Conservation (phyloP, 2,888 invertebrate genomes). For the Luperina nickerlii region DNA sequence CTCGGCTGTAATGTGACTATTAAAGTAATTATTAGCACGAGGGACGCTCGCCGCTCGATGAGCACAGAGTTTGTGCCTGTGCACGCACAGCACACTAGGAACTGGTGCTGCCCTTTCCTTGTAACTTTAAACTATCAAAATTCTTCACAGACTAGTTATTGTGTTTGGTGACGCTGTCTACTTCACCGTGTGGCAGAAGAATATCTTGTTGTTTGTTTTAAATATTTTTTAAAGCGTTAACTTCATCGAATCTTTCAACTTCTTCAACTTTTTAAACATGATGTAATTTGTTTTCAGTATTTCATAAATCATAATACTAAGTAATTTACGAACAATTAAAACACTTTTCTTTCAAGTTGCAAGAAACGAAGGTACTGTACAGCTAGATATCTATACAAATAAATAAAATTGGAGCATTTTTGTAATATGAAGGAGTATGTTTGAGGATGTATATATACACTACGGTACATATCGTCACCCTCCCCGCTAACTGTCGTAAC, state of each 20-base stretch:
- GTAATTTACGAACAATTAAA: not conserved
- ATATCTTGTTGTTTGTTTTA: not conserved
- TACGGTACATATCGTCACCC: too few species aligned
- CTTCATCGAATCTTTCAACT: not conserved
- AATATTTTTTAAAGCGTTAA: not conserved
- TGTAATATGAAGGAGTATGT: too few species aligned
- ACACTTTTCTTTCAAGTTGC: not conserved
- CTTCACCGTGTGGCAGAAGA: not conserved
- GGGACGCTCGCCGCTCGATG: slow-evolving; percentile 3
- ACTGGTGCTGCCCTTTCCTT: not conserved
- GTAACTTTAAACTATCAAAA: not conserved
- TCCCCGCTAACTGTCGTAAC: too few species aligned
- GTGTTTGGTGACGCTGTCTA: too few species aligned
- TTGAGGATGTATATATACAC: too few species aligned
- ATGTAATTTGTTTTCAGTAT: not conserved
- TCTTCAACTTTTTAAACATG: not conserved
- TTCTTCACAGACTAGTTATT: not conserved
- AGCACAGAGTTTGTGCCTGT: slow-evolving; percentile 13
- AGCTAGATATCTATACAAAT: too few species aligned
- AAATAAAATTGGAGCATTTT: too few species aligned
- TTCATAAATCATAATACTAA: not conserved
- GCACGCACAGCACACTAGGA: not conserved
- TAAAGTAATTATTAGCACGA: slow-evolving; percentile 9
- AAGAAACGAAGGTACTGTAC: not conserved
- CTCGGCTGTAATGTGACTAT: slow-evolving; percentile 6